Conservation (phyloP, 2,113 vertebrate species). For the Oncorhynchus nerka region DNA sequence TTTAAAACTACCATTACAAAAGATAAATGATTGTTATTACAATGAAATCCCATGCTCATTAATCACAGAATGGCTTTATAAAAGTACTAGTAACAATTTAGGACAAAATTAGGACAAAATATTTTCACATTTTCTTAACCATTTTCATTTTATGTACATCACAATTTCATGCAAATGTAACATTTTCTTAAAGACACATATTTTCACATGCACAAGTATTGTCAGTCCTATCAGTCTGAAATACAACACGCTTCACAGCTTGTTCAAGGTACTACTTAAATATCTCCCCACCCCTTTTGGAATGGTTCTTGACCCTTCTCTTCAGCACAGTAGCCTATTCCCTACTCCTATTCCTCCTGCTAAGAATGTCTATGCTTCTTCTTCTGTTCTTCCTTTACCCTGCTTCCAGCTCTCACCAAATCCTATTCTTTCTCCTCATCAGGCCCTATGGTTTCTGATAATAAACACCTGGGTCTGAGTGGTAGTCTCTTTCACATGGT, state of each 20-base stretch:
- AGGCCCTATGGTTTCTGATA: not conserved
- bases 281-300: not conserved
- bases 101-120: not conserved
- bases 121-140: not conserved
- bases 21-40: not conserved
- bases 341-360: conserved; percentile 21
- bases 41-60: not conserved
- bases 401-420: not conserved
- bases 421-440: conserved; percentile 17
- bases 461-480: not conserved
- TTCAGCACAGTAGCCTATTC: conserved; percentile 3
- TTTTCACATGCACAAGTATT: not conserved
- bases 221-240: not conserved
- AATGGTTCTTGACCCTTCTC: conserved; percentile 14
- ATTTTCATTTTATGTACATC: not conserved
- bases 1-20: not conserved
- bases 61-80: not conserved
- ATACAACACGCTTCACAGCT: conserved; percentile 57
- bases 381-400: not conserved
- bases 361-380: conserved; percentile 9
- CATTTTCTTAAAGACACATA: not conserved
- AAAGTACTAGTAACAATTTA: not conserved
- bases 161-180: not conserved
- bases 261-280: conserved; percentile 23
- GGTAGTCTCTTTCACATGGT: not conserved